Evolutionary conservation across 1,140 invertebrate genomes (phyloP).

Genomic region (Antheraea mylitta): DNA sequence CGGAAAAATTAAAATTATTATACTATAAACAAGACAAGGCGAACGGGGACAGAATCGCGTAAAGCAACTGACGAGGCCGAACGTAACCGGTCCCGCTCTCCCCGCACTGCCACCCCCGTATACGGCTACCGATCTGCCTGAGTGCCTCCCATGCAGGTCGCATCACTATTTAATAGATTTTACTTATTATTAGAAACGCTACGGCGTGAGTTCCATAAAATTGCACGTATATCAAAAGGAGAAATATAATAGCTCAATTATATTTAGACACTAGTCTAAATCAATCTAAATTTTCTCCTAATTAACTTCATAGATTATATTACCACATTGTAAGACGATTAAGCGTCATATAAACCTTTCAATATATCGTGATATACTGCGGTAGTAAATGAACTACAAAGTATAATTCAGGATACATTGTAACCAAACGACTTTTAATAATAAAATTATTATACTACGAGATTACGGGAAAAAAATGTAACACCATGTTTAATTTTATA

Average conservation of each 20-base stretch:
- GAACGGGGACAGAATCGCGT: conserved; percentile 60
- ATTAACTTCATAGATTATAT: no score
- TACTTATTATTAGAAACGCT: conserved; percentile 3
- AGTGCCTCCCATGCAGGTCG: conserved; percentile 31
- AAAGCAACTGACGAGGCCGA: conserved; percentile 44
- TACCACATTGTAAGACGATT: no score
- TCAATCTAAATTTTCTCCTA: no score
- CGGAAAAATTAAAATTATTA: conserved; percentile 18
- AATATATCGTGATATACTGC: no score
- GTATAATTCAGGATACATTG: no score
- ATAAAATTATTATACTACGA: no score
- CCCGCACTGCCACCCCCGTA: conserved; percentile 16
- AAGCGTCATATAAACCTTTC: no score
- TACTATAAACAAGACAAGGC: conserved; percentile 45
- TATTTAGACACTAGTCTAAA: no score
- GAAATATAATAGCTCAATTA: not conserved
- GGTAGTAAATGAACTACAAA: no score
- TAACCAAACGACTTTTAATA: no score
- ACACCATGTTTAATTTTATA: no score
- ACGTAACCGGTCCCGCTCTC: conserved; percentile 53
- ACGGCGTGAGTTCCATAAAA: not conserved
- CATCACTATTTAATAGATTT: conserved; percentile 28
- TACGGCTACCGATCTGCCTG: conserved; percentile 26
- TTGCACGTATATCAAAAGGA: not conserved
- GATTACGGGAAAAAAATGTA: no score